These are phyloP conservation scores for Proctacanthus coquilletti DNA, from an alignment of 1,140 invertebrate genomes.

Conservation along the genomic window DNA sequence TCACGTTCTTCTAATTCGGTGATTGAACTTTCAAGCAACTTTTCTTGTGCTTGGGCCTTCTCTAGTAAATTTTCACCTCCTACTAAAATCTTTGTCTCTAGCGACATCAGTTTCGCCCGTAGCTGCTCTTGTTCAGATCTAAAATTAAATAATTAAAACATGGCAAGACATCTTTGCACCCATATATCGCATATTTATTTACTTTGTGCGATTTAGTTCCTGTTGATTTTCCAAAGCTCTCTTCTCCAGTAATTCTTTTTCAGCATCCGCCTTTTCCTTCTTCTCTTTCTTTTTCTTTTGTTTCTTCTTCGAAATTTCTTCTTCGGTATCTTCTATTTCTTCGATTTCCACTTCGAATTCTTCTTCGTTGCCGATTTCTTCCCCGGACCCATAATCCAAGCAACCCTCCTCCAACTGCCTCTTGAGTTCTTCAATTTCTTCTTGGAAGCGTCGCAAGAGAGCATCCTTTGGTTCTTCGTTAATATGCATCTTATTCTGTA, in stretches of 20 bases:
- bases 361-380: conserved; percentile 16
- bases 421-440: conserved; percentile 85
- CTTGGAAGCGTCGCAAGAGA: conserved; percentile 84
- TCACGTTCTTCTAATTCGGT: conserved; percentile 74
- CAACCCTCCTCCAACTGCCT: conserved; percentile 59
- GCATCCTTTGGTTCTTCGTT: conserved; percentile 99
- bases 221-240: conserved; percentile 38
- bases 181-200: no score
- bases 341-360: conserved; percentile 19
- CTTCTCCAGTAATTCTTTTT: conserved; percentile 45
- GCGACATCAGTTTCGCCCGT: conserved; percentile 68
- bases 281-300: conserved; percentile 39
- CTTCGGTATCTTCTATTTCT: conserved; percentile 20
- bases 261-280: conserved; percentile 35
- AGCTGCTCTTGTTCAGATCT: conserved; percentile 49
- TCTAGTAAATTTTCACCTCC: conserved; percentile 97
- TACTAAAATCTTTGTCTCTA: conserved; percentile 92
- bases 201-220: conserved; percentile 39
- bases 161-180: background rate
- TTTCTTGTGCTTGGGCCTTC: conserved; percentile 89
- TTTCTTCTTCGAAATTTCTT: conserved; percentile 30
- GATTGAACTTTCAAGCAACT: conserved; percentile 78
- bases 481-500: conserved; percentile 88
- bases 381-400: conserved; percentile 20
- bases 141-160: background rate